A percentile compares a stretch with the other conserved stretches of the same genome.
phyloP scores from a whole-genome alignment of 1,140 invertebrate genomes.

The Trigoniulus corallinus region DNA sequence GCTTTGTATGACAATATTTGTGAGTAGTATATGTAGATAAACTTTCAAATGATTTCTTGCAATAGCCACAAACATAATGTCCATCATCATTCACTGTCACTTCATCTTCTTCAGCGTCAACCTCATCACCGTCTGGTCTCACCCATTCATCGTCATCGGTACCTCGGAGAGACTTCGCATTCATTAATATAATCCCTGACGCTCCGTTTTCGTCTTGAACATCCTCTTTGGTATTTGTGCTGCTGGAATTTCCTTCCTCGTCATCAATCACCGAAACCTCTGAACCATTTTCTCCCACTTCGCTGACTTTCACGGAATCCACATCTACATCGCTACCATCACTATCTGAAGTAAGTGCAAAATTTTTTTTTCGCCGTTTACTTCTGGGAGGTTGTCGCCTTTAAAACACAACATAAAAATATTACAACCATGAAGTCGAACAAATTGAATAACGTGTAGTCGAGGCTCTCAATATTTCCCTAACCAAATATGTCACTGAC shows the following conservation, averaged over 20 bases:
- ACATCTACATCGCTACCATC: not conserved
- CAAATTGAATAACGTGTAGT: too few species aligned
- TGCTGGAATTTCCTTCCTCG: not conserved
- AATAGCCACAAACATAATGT: slow-evolving; percentile 4
- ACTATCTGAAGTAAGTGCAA: not conserved
- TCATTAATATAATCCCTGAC: not conserved
- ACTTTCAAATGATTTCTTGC: slow-evolving; percentile 5
- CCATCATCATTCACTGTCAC: not conserved
- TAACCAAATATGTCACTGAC: too few species aligned
- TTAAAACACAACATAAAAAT: too few species aligned
- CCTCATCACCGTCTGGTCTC: not conserved
- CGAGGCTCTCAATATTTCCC: too few species aligned
- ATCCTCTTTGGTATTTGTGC: too few species aligned
- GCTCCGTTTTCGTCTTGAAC: not conserved
- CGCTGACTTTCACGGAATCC: not conserved
- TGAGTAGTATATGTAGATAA: slow-evolving; percentile 6
- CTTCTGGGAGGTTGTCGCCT: not conserved
- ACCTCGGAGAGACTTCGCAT: not conserved
- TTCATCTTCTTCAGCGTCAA: slow-evolving; percentile 1
- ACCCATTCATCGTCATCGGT: not conserved
- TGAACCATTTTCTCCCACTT: not conserved
- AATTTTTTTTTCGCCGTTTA: not conserved
- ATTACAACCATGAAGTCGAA: too few species aligned
- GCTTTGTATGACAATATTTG: slow-evolving; percentile 10
- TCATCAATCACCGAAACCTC: not conserved